Percentiles rank a stretch among this genome's conserved stretches.
Evolutionary conservation across 30 jellyfish, hydroid and myxozoan genomes (phyloP).

Genomic region (Hydra vulgaris): DNA sequence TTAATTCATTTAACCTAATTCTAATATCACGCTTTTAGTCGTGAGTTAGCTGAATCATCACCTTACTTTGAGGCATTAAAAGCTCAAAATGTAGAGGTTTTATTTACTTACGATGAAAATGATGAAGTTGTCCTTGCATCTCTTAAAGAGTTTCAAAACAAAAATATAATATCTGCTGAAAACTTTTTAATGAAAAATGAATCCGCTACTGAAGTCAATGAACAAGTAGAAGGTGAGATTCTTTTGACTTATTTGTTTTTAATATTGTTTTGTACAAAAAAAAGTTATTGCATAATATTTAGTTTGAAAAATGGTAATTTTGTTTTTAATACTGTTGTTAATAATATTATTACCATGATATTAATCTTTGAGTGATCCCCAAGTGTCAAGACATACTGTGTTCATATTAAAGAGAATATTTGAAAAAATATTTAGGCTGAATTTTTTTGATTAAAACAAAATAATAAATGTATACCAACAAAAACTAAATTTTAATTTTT

Average conservation of each 20-base stretch:
- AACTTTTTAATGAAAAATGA: conserved; percentile 37
- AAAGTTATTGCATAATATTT: no score
- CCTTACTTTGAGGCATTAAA: conserved; percentile 94
- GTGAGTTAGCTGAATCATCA: conserved; percentile 96
- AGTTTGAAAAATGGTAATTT: no score
- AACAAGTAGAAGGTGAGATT: conserved; percentile 2
- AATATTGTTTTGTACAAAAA: conserved; percentile 1
- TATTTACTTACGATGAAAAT: conserved; percentile 72
- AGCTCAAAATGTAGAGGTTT: conserved; percentile 77
- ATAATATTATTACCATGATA: no score
- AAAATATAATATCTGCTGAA: conserved; percentile 66
- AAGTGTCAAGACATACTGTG: no score
- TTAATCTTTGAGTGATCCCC: no score
- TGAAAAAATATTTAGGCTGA: no score
- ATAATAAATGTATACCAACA: no score
- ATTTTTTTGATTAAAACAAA: no score
- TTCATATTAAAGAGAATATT: no score
- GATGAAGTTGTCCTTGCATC: conserved; percentile 90
- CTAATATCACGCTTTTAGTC: conserved; percentile 27
- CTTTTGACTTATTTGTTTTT: neutral
- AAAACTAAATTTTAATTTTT: no score
- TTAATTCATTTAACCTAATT: neutral
- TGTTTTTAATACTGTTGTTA: no score
- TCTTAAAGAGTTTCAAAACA: conserved; percentile 66
- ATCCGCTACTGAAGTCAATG: conserved; percentile 19